Percentiles rank a stretch among this genome's conserved stretches.
Conservation (phyloP, 2,113 vertebrate species). For the Grus americana region DNA sequence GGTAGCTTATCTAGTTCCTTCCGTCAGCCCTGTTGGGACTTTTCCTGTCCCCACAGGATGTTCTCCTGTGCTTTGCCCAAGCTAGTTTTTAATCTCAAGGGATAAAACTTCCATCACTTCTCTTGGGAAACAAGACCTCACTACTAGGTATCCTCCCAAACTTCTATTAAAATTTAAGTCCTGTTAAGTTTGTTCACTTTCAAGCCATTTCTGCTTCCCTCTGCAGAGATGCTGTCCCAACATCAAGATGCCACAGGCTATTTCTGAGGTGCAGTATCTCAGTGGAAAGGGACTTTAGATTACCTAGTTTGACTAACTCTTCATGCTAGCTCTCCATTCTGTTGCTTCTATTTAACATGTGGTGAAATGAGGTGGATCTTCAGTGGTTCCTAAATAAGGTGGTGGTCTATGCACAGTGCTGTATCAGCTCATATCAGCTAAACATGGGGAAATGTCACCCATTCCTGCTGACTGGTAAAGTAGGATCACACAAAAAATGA, state of each 20-base stretch:
- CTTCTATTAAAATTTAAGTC: not conserved
- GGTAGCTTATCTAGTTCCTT: constrained; percentile 1
- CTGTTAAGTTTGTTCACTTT: not conserved
- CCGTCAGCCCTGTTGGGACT: not conserved
- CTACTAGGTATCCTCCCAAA: not conserved
- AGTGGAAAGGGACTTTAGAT: not conserved
- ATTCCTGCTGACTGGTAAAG: not conserved
- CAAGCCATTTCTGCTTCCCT: not conserved
- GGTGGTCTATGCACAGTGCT: not conserved
- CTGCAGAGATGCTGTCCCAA: not conserved
- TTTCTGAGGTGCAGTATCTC: not conserved
- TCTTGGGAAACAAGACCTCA: not conserved
- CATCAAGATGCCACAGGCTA: not conserved
- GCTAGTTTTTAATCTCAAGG: not conserved
- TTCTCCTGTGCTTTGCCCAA: not conserved
- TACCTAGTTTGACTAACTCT: not conserved
- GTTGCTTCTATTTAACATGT: not conserved
- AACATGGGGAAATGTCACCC: not conserved
- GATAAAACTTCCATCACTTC: not conserved
- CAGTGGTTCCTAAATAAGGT: not conserved
- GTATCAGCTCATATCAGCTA: not conserved
- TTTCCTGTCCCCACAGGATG: constrained; percentile 32
- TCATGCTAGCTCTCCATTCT: not conserved
- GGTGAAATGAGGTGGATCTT: not conserved
- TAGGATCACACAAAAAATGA: not conserved